Evolutionary conservation across 2,113 vertebrate species (phyloP), one percentile per base, ranked within the genome.

Genomic region (Odontophorus gujanensis): DNA sequence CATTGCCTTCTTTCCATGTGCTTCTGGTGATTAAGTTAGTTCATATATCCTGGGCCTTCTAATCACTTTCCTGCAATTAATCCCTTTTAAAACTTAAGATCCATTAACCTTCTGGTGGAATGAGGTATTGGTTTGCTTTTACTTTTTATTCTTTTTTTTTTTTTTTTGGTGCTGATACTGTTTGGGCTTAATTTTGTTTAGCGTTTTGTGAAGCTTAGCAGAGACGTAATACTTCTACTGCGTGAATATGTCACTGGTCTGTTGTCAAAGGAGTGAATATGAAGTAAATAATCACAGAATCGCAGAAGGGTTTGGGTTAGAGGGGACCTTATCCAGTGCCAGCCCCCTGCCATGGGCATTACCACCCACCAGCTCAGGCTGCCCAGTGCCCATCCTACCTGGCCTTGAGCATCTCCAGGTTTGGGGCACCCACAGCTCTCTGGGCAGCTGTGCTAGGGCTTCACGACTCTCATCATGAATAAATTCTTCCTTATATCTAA

Each of bases 1-100:
- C 32, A 13, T 21, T 18, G 2, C 67, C 3, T 0, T 45, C 40
- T 50, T 2, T 42, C 1, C 17, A 13, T 11, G 2, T 69, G 6
- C 24, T 89, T 69, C n/a, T 51, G 21, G 13, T 45, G 3, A 47
- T 63, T 6, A 67, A 43, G 14, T 80, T 67, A 71, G 16, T 45
- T 50, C 18, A 2, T 43, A 5, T 65, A n/a, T 45, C 51, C 25
- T 58, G 51, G 10, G 8, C 20, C 8, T 87, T 85, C 21, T 71
- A 38, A 67, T 59, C 28, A 19, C 74, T 92, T 65, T 77, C 26
- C 59, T 58, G 0, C 45, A 34, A 59, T 66, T 0, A 2, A 9
- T 66, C 15, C 11, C 7, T 34, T 66, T 79, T 80, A 34, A 83
- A 89, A 87, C 19, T 45, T 6, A 28, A 42, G 28, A 16, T 36